Conservation (phyloP, 2,888 invertebrate species). For the Apamea sordens region DNA sequence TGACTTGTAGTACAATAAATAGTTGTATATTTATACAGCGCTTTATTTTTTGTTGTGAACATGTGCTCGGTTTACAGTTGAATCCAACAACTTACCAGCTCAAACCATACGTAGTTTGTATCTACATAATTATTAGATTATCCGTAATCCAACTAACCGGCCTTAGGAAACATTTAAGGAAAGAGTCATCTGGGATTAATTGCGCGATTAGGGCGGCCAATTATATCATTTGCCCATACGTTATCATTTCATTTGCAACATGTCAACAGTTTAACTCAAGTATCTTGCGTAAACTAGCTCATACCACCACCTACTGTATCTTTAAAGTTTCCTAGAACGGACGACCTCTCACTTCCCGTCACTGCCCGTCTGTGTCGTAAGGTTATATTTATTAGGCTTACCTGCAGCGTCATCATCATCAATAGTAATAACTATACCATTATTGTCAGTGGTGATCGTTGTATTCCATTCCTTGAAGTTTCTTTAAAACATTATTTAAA, state of each 20-base stretch:
- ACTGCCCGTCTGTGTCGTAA: conserved; percentile 43
- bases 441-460: background rate
- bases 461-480: background rate
- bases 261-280: conserved; percentile 17
- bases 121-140: background rate
- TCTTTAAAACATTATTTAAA: background rate
- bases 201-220: background rate
- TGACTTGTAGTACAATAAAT: conserved; percentile 45
- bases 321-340: conserved; percentile 37
- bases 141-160: background rate
- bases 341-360: conserved; percentile 43
- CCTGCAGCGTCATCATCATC: background rate
- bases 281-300: conserved; percentile 35
- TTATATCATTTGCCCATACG: background rate
- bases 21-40: background rate
- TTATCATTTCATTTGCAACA: conserved; percentile 24
- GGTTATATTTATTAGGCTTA: conserved; percentile 25
- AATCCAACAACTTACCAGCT: background rate
- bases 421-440: background rate
- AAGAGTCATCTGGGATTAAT: background rate
- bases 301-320: conserved; percentile 29
- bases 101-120: background rate
- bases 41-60: conserved; percentile 23
- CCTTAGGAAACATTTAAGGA: background rate
- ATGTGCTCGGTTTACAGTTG: conserved; percentile 19